Base-by-base conservation (phyloP, 30 jellyfish, hydroid and myxozoan species). In the Hydra vulgaris region DNA sequence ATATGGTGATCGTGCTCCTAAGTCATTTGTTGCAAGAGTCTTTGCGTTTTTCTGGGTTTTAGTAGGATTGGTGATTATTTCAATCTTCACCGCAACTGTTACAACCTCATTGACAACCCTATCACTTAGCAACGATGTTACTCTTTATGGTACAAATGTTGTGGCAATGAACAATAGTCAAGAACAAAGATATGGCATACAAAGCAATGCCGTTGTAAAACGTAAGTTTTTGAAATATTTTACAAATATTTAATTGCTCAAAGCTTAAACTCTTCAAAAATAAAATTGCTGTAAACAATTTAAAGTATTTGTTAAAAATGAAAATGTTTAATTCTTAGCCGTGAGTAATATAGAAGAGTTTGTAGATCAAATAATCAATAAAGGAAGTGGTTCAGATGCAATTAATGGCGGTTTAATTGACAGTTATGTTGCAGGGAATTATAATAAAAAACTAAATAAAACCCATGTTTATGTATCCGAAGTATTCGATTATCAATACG, bases 1-100 rank as follows among this genome's bases (percentile, higher is more conserved):
- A 17, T 93, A 93, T 77, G 99, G 99, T 23, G 99, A 93, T 77
- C 96, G 99, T 68, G 99, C 99, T 21, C 99, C 99, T 25, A 84
- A 88, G 72, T 93, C 99, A 0, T 93, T 93, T 77, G 81, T 93
- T 23, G 99, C 99, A 5, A 76, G 99, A 24, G 94, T 93, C 22
- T 93, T 93, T 77, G 96, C 99, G 19, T 87, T 93, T 87, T 78
- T 93, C 77, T 93, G 99, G 99, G 96, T 93, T 55, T 86, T 93
- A 22, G 95, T 93, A 73, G 99, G 99, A 8, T 78, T 93, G 87
- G 96, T 87, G 53, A 93, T 93, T 67, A 87, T 93, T 21, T 93
- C 99, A 67, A 93, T 93, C 83, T 87, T 93, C 61, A 93, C 99
- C 3, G 99, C 99, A 21, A 87, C 99, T 16, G 96, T 93, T 15